Evolutionary conservation across 2,888 invertebrate genomes (phyloP), one percentile per base, ranked within the genome.

Genomic region (Oasisia sp.): DNA sequence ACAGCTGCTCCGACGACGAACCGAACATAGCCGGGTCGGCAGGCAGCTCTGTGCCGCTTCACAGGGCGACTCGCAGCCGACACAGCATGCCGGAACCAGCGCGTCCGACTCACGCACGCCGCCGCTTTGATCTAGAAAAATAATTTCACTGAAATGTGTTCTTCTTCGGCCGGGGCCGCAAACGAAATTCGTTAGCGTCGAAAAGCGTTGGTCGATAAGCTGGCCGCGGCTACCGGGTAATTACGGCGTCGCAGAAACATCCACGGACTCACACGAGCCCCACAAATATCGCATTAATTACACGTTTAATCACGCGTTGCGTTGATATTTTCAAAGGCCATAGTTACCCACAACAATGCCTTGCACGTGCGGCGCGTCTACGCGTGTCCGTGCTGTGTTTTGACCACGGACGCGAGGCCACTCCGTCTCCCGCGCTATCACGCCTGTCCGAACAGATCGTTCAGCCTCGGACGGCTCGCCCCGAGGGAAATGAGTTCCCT

Each of bases 131-230:
- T 74, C 74, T 74, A 27, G 14, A 74, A 74, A 74, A 74, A 74
- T 27, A 74, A 74, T 74, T 74, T 74, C 74, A 74, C 74, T 74
- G n/a, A 74, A 74, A 74, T 74, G 74, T 74, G 74, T 27, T 74
- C 27, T 74, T 74, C 74, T 74, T 74, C 74, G 74, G 74, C 74
- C 74, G 38, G 38, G 38, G 38, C 38, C 1, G 74, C 27, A 74
- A 74, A 74, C 74, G 74, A 74, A 74, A 74, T 74, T 74, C 74
- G 27, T 74, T 74, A 74, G 74, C 74, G 14, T 74, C n/a, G 74
- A 74, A 74, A 74, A 27, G 19, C 14, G 27, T 74, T 74, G 74
- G 74, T 74, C 74, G 74, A 74, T 74, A 74, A 74, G 74, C 74
- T 74, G 7, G 74, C 74, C 19, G 74, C 74, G 27, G 14, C 27